These are phyloP conservation scores for Pseudorhombus dupliciocellatus DNA, from an alignment of 2,113 vertebrate genomes.

Conservation along the genomic window DNA sequence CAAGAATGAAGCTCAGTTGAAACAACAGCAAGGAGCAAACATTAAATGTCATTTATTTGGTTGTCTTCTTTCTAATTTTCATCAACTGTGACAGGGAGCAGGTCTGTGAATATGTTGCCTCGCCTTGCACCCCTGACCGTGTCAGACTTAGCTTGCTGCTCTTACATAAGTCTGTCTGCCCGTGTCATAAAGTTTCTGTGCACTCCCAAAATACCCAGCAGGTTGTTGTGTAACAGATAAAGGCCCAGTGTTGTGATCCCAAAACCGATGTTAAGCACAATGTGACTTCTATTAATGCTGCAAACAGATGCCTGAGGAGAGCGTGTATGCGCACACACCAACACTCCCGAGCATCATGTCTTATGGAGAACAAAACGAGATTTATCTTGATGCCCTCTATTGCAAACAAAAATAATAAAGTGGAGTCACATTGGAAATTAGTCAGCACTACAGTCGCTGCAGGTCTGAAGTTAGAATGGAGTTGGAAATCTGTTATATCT, in stretches of 20 bases:
- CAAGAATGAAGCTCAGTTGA: background rate
- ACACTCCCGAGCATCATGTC: slow-evolving; percentile 15
- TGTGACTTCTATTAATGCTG: slow-evolving; percentile 66
- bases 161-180: slow-evolving; percentile 68
- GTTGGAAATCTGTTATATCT: slow-evolving; percentile 46
- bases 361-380: slow-evolving; percentile 49
- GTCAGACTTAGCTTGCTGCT: slow-evolving; percentile 35
- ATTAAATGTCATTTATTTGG: background rate
- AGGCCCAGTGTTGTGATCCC: slow-evolving; percentile 53
- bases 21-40: background rate
- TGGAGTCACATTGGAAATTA: slow-evolving; percentile 44
- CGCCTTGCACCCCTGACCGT: slow-evolving; percentile 39
- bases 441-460: slow-evolving; percentile 33
- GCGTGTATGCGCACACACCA: slow-evolving; percentile 14
- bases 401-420: slow-evolving; percentile 45
- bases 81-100: slow-evolving; percentile 23
- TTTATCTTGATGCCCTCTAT: slow-evolving; percentile 24
- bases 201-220: slow-evolving; percentile 65
- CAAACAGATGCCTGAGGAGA: slow-evolving; percentile 41
- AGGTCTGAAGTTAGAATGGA: slow-evolving; percentile 19
- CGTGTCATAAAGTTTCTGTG: slow-evolving; percentile 64
- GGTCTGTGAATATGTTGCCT: slow-evolving; percentile 26
- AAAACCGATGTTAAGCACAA: slow-evolving; percentile 57
- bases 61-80: background rate
- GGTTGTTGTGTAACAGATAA: slow-evolving; percentile 70